Base-by-base conservation (phyloP, 92 coral and sea anemone species). In the Zoanthus gigantus region DNA sequence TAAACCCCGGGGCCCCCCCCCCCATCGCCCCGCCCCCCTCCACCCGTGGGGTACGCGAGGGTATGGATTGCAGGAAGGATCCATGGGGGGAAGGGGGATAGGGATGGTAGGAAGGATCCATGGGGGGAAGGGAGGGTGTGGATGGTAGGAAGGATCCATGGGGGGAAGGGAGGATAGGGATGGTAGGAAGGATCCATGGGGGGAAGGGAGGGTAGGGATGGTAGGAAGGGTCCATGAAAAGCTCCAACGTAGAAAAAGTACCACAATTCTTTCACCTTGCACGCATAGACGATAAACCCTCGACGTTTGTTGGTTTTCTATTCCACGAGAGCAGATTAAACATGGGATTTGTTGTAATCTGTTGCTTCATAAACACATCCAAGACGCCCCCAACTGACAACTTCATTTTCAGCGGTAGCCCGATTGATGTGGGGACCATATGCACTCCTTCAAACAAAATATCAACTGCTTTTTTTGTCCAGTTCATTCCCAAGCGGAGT, bases 391-490 rank as follows among this genome's bases (percentile, higher is more conserved):
- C 90, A 58, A 77, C 89, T 44, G 78, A 72, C 72, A 83, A 30
- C 63, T 87, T 86, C 31, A 82, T 9, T 28, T 86, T 77, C 81
- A 90, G 75, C 82, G 93, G 93, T 72, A 90, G 6, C 47, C 92
- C 92, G 23, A 80, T 54, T 10, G 86, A 84, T 2, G 94, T 91
- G 9, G 94, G 91, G 42, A 91, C 31, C 71, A 74, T 82, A 14
- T 42, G 84, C 91, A 60, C 83, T 23, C 89, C 88, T 46, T 91
- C 85, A 58, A 91, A 74, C 72, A 91, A 88, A 61, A 87, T 76
- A 54, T 91, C 94, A 7, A 71, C 29, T 13, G 89, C 87, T 53
- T 60, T 46, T 11, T 87, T 65, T 16, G 88, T 91, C 16, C 74
- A 58, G 18, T 88, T 69, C 89, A 88, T 82, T 30, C 94, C 94